Evolutionary conservation across 2,113 vertebrate genomes (phyloP).

Genomic region (Prionailurus viverrinus): DNA sequence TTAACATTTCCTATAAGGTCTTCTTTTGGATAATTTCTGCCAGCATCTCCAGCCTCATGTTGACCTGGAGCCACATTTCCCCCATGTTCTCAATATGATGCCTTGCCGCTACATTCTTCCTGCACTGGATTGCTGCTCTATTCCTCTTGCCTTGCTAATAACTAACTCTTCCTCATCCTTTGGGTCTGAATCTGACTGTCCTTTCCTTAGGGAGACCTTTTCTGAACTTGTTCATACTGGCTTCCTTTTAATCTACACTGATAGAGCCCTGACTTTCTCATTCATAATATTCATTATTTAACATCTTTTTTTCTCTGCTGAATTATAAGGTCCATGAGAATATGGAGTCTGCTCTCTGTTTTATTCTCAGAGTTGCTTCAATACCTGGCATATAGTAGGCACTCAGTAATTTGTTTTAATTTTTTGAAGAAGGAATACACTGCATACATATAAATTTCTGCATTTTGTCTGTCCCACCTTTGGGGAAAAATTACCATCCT

Average conservation of each 20-base stretch:
- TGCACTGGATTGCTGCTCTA: not conserved
- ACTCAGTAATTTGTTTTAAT: not conserved
- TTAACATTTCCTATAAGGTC: not conserved
- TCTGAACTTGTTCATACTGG: constrained; percentile 25
- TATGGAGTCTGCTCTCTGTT: not conserved
- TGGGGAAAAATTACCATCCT: constrained; percentile 6
- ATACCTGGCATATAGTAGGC: not conserved
- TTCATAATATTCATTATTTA: constrained; percentile 19
- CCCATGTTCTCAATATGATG: not conserved
- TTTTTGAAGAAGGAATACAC: constrained; percentile 22
- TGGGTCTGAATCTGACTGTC: not conserved
- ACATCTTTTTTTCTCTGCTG: not conserved
- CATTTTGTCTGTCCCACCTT: not conserved
- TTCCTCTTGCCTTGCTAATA: not conserved
- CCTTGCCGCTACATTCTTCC: not conserved
- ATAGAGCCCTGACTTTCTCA: not conserved
- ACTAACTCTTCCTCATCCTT: not conserved
- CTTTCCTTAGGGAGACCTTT: constrained; percentile 14
- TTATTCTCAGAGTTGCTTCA: constrained; percentile 8
- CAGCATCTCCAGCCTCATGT: not conserved
- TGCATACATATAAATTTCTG: not conserved
- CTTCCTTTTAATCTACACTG: not conserved
- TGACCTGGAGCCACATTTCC: not conserved
- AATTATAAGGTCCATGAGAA: not conserved
- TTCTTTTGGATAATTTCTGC: not conserved